These are phyloP conservation scores for Netelia fuscicornis DNA, from an alignment of 2,888 invertebrate species.

Conservation along the genomic window DNA sequence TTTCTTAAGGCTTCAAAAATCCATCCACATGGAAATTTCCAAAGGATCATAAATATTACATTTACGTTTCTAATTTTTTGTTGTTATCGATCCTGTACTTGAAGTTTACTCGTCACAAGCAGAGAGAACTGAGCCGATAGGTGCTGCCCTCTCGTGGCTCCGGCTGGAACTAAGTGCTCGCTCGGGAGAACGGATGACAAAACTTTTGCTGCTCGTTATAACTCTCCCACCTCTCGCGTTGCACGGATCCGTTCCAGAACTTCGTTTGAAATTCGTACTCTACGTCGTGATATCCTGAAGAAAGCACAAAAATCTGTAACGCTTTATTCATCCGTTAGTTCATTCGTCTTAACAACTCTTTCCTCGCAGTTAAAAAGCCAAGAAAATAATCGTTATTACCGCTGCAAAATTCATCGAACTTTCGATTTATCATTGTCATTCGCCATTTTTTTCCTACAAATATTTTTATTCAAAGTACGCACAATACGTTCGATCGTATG, in stretches of 20 bases:
- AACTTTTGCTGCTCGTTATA: slow-evolving; percentile 68
- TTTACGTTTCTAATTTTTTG: background rate
- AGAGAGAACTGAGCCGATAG: slow-evolving; percentile 65
- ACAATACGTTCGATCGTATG: too few species aligned
- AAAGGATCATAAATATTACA: too few species aligned
- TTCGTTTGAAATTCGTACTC: slow-evolving; percentile 5
- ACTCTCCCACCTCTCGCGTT: slow-evolving; percentile 7
- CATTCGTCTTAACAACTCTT: background rate
- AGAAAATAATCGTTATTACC: background rate
- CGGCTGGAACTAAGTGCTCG: slow-evolving; percentile 67
- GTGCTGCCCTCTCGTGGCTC: slow-evolving; percentile 76
- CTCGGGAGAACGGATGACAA: slow-evolving; percentile 60
- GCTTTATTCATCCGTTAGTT: background rate
- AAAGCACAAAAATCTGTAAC: slow-evolving; percentile 12
- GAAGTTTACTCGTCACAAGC: too few species aligned
- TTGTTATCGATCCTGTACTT: slow-evolving; percentile 18
- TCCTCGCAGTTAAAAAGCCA: background rate
- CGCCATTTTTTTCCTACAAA: too few species aligned
- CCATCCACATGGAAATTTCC: too few species aligned
- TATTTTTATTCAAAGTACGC: too few species aligned
- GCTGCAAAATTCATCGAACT: background rate
- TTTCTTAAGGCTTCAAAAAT: too few species aligned
- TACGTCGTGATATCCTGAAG: background rate
- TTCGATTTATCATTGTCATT: too few species aligned
- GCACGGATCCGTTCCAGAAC: background rate